A percentile compares a stretch with the other conserved stretches of the same genome.
Evolutionary conservation across 37 sponge, comb jelly and placozoan genomes (phyloP).

Genomic region (Axinella damicornis): DNA sequence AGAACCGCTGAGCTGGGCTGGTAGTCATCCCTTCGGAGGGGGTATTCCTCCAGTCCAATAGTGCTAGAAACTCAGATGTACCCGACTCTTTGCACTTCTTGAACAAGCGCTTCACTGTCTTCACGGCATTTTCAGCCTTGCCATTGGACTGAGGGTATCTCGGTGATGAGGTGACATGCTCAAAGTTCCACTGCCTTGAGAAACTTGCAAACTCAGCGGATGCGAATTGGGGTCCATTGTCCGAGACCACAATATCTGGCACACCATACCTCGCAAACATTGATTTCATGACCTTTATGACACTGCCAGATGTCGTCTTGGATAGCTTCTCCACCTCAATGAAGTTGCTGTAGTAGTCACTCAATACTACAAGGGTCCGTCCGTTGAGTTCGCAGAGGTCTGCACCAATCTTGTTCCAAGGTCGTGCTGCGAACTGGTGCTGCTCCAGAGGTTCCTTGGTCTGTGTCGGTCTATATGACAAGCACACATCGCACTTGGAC

Average conservation of each 20-base stretch:
- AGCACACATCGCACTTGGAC: too few species aligned
- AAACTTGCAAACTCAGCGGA: slow-evolving; percentile 37
- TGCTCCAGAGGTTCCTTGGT: slow-evolving; percentile 34
- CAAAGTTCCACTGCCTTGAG: slow-evolving; percentile 43
- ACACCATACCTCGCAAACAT: slow-evolving; percentile 39
- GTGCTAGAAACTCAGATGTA: background rate
- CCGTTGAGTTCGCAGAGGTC: slow-evolving; percentile 20
- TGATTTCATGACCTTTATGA: slow-evolving; percentile 29
- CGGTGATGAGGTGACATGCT: slow-evolving; percentile 22
- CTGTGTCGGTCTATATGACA: too few species aligned
- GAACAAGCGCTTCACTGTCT: background rate
- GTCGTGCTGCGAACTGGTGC: slow-evolving; percentile 36
- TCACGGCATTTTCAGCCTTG: slow-evolving; percentile 62
- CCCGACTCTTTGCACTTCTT: background rate
- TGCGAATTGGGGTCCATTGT: too few species aligned
- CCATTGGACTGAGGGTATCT: slow-evolving; percentile 62
- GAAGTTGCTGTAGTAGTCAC: too few species aligned
- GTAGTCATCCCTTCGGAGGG: background rate
- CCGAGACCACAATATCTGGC: background rate
- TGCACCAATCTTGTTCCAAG: slow-evolving; percentile 35
- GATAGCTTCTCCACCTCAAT: slow-evolving; percentile 38
- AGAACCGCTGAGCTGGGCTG: background rate
- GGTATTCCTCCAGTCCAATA: background rate
- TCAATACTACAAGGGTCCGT: slow-evolving; percentile 21
- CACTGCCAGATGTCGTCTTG: slow-evolving; percentile 10